phyloP scores from a whole-genome alignment of 1,140 invertebrate species.

The Arctopsyche grandis region DNA sequence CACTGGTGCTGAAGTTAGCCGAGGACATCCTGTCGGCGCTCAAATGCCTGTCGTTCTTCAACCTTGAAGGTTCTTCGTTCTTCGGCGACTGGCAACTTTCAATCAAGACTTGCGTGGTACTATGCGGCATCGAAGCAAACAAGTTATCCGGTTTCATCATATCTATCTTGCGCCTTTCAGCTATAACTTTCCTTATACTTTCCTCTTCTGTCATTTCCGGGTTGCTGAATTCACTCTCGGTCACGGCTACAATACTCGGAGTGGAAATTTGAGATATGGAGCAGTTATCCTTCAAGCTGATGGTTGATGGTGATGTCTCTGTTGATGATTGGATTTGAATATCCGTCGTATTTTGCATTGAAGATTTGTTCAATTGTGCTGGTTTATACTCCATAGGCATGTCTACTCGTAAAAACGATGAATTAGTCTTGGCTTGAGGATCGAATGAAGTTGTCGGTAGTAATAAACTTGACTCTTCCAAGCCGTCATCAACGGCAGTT shows the following conservation, averaged over 20 bases:
- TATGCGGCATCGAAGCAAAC: conserved; percentile 40
- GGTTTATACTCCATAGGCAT: conserved; percentile 41
- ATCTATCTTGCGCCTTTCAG: conserved; percentile 64
- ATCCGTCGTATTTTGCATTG: conserved; percentile 34
- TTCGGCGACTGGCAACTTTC: conserved; percentile 51
- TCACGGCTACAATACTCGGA: conserved; percentile 38
- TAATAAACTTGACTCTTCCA: conserved; percentile 49
- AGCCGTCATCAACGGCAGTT: conserved; percentile 56
- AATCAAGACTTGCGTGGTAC: conserved; percentile 51
- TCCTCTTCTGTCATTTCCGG: conserved; percentile 59
- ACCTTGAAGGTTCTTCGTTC: conserved; percentile 43
- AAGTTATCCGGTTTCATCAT: conserved; percentile 58
- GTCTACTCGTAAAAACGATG: conserved; percentile 49
- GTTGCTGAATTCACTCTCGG: conserved; percentile 38
- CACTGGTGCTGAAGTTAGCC: conserved; percentile 52
- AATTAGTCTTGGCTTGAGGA: conserved; percentile 23
- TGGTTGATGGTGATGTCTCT: conserved; percentile 31
- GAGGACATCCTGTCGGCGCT: conserved; percentile 53
- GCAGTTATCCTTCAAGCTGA: conserved; percentile 32
- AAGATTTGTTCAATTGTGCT: conserved; percentile 21
- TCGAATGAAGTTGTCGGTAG: conserved; percentile 45
- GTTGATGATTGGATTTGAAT: conserved; percentile 44
- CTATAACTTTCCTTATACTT: conserved; percentile 64
- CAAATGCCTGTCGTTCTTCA: conserved; percentile 49
- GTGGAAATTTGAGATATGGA: conserved; percentile 38